Conservation (phyloP, 2,888 invertebrate species). For the Temnothorax ravouxi region DNA sequence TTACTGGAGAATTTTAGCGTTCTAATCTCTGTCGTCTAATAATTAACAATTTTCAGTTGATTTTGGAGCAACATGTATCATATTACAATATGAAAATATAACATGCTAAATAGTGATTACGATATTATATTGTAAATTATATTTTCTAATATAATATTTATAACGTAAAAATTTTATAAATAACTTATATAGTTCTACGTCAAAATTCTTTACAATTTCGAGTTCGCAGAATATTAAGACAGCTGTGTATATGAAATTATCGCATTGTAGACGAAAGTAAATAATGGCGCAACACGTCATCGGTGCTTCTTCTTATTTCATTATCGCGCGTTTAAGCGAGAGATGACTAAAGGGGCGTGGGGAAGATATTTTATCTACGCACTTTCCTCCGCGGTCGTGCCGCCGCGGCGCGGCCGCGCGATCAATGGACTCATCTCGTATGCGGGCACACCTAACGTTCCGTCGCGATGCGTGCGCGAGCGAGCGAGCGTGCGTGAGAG, state of each 20-base stretch:
- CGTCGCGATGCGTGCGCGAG: constrained; percentile 52
- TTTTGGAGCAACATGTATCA: not conserved
- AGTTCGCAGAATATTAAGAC: not conserved
- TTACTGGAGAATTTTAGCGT: not conserved
- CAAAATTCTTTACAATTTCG: not conserved
- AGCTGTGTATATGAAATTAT: not conserved
- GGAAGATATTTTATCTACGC: constrained; percentile 57
- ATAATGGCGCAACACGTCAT: not conserved
- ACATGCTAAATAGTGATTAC: not conserved
- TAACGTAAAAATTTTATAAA: not conserved
- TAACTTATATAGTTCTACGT: not conserved
- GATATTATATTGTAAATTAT: not conserved
- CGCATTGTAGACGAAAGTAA: not conserved
- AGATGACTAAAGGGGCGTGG: constrained; percentile 21
- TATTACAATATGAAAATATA: no score
- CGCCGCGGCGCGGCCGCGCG: constrained; percentile 15
- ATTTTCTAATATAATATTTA: constrained; percentile 1
- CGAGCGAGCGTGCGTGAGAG: constrained; percentile 67
- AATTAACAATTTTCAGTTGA: not conserved
- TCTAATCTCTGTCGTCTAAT: not conserved
- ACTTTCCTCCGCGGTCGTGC: constrained; percentile 57
- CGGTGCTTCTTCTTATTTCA: not conserved
- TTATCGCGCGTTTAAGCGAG: not conserved
- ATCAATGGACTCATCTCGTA: constrained; percentile 69
- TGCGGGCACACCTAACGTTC: constrained; percentile 71